Base-by-base conservation (phyloP, 2,888 invertebrate genomes). In the Bursaphelenchus okinawaensis region DNA sequence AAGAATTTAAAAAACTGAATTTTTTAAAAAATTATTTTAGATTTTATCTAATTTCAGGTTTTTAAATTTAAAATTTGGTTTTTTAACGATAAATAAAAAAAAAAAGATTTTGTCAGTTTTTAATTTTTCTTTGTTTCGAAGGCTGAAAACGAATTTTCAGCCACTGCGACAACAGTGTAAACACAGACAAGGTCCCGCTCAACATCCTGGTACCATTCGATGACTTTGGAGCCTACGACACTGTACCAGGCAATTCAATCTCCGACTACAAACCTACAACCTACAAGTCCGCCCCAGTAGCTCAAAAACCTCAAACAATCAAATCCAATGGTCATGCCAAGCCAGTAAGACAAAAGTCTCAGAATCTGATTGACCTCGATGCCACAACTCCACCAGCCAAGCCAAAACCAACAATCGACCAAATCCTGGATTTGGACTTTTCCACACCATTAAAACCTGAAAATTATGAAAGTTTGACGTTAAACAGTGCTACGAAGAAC, bases 81-180 rank as follows among this genome's bases (percentile, higher is more conserved):
- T 59, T n/a, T 55, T 54, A 4, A 60, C 22, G 20, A 24, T 3
- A 16, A 24, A 28, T 55, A 7, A 7, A 22, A 7, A 55, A 20
- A n/a, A 7, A 59, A 59, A n/a, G n/a, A n/a, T n/a, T n/a, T n/a
- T 20, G 29, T 62, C 23, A 7, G n/a, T 58, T 12, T 59, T n/a
- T 40, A n/a, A 40, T 9, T 9, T 40, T 40, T 40, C 54, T 7
- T 63, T 20, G n/a, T n/a, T n/a, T n/a, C n/a, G n/a, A n/a, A n/a
- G n/a, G n/a, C n/a, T 2, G 28, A 6, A 66, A 7, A 12, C 22
- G 16, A 63, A 64, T 66, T 66, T 58, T 7, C 12, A 69, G 69
- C 55, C 22, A 65, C 7, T 69, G 69, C 59, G 69, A 69, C 8
- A 69, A 69, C 50, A 69, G 69, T 4, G 69, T 69, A 12, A 12